Evolutionary conservation across 2,113 vertebrate genomes (phyloP), one percentile per base, ranked within the genome.

Genomic region (Eira barbara): DNA sequence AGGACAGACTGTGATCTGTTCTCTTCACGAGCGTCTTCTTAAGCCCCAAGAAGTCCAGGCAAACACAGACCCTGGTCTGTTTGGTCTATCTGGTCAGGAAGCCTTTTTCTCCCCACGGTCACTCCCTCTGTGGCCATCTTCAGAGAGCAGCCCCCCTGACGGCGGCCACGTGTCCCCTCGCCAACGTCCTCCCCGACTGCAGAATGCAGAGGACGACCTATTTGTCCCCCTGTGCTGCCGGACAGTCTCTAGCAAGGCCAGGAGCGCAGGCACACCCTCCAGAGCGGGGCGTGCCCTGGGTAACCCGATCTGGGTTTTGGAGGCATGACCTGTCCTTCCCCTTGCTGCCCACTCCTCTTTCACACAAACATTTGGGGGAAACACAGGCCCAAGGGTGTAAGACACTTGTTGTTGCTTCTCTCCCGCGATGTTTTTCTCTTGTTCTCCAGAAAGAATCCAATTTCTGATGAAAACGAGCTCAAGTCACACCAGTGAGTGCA

Each of bases 381-480:
- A 83, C 84, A 6, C 29, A 9, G 84, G 78, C 65, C 69, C 8
- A 4, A 52, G 45, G 12, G 39, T 13, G 45, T 52, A 42, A 36
- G 76, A 45, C 10, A 0, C 96, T 55, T 12, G 91, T 89, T 87
- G 0, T 1, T 31, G 93, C 63, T 82, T 96, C 80, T 73, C 91
- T 81, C 36, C 74, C 61, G 86, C 65, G 0, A 95, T 23, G 18
- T 97, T 97, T 97, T 84, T 27, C 91, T 81, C 93, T 65, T 81
- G 42, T 73, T 36, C 63, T 87, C 84, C 0, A 73, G 85, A 93
- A 86, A 97, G 96, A 67, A 11, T 80, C 31, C 39, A 11, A 10
- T 71, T 89, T 89, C n/a, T 34, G 73, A 91, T 4, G 57, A 97
- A 98, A 98, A 94, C 93, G n/a, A 84, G 74, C 31, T n/a, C 42